Base-by-base conservation (phyloP, 2,113 vertebrate genomes). In the Nothobranchius kuhntae region DNA sequence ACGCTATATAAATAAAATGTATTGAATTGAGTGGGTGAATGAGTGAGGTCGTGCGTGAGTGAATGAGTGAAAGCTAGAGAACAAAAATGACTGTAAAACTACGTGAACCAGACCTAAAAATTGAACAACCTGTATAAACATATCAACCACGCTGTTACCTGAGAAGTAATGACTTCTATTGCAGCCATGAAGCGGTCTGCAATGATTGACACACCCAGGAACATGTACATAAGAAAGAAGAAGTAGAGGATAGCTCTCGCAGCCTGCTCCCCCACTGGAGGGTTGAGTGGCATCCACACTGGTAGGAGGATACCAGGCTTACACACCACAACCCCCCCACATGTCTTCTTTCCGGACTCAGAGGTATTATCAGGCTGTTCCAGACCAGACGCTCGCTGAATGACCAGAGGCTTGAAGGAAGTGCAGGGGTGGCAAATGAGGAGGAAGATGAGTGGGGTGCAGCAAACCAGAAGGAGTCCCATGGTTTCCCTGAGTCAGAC, bases 171-270 rank as follows among this genome's bases (percentile, higher is more conserved):
- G 56, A 98, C 96, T 88, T 99, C 97, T 13, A 98, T 98, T 77
- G 97, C 95, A 0, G 96, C 94, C 97, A 99, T 99, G 92, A 99
- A 99, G 80, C 97, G 96, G 83, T 99, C 97, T 0, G 97, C 96
- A 2, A 99, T 95, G 91, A 98, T 95, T 79, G 97, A 99, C 58
- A 99, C 96, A 0, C 96, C 97, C 80, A 98, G 75, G 83, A 99
- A 99, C 82, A 97, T 93, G 90, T 98, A 99, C 77, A 97, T 93
- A 89, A 99, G 95, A 81, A 91, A 94, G 42, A 94, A 77, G 11
- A 99, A 99, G 91, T 99, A 99, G 77, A 99, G 88, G 6, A 95
- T 55, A 0, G 96, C 96, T 0, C 96, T 90, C 0, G 95, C 93
- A 0, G 94, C 88, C 61, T 95, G 95, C 91, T 98, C 95, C 0